Conservation (phyloP, 2,113 vertebrate species). For the Hylia prasina region DNA sequence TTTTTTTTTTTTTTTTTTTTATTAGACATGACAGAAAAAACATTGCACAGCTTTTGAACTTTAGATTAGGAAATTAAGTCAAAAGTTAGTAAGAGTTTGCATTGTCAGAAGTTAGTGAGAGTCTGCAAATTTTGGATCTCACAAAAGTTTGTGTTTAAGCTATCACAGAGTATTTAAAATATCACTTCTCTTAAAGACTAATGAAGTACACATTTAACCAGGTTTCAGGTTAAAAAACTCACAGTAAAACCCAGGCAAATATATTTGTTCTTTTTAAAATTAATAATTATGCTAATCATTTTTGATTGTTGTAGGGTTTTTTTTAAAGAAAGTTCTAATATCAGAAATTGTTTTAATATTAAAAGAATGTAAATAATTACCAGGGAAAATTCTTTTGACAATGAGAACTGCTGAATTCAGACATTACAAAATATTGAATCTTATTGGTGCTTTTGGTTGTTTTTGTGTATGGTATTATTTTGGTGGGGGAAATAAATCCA, state of each 20-base stretch:
- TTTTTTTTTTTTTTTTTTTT: neutral
- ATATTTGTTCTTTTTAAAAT: neutral
- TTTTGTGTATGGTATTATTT: neutral
- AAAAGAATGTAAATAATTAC: neutral
- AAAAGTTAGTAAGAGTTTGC: neutral
- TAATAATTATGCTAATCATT: neutral
- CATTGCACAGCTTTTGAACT: neutral
- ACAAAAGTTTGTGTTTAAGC: neutral
- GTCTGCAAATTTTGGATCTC: neutral
- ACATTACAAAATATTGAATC: neutral
- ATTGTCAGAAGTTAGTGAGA: neutral
- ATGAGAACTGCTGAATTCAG: neutral
- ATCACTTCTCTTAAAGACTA: neutral
- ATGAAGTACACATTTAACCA: neutral
- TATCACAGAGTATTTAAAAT: neutral
- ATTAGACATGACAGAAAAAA: neutral
- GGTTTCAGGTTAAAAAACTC: neutral
- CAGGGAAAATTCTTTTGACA: neutral
- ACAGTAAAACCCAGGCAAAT: neutral
- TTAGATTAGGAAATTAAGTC: neutral
- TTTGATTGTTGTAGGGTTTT: neutral
- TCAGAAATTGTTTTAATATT: neutral
- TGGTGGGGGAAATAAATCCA: accelerated
- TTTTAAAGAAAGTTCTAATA: neutral
- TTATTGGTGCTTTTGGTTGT: neutral